These are phyloP conservation scores for Excalfactoria chinensis DNA, from an alignment of 2,113 vertebrate species.

Conservation along the genomic window DNA sequence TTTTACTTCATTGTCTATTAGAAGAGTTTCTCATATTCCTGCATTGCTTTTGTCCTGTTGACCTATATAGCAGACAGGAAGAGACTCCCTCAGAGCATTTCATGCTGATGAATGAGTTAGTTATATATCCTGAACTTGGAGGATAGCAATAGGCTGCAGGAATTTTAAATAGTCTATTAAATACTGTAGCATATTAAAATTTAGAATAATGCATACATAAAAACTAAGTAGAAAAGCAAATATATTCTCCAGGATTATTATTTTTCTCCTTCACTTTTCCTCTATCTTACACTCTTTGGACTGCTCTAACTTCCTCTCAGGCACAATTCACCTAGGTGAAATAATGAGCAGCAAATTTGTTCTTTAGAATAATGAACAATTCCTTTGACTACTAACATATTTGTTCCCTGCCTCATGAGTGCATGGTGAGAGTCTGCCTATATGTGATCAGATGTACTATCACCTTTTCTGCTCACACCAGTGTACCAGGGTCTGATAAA, in stretches of 20 bases:
- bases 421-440: neutral
- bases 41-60: neutral
- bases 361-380: neutral
- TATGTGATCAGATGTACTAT: neutral
- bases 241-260: neutral
- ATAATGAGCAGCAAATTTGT: neutral
- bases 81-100: neutral
- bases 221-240: neutral
- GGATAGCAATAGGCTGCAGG: neutral
- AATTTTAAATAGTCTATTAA: neutral
- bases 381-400: neutral
- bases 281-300: neutral
- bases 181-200: neutral
- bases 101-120: neutral
- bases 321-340: neutral
- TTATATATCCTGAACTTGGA: neutral
- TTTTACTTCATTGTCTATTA: neutral
- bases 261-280: neutral
- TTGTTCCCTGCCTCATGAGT: neutral
- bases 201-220: neutral
- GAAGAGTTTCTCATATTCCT: neutral
- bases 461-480: neutral
- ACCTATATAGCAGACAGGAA: neutral
- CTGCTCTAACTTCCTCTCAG: neutral
- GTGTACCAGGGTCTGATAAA: neutral